Evolutionary conservation across 2,113 vertebrate genomes (phyloP).

Genomic region (Myiozetetes cayanensis): DNA sequence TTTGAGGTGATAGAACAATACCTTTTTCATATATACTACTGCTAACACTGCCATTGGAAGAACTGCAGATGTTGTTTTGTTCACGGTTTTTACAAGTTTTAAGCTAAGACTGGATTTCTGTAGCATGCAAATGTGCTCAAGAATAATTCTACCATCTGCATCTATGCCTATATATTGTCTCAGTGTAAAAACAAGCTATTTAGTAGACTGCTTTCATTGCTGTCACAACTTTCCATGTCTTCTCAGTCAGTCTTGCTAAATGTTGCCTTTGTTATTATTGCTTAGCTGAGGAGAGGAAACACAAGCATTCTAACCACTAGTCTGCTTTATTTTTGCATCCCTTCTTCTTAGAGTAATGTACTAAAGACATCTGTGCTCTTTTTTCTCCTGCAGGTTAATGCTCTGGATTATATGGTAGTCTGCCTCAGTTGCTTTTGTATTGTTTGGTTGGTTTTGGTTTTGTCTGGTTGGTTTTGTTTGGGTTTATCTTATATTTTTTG

Average conservation of each 20-base stretch:
- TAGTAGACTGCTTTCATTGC: background rate
- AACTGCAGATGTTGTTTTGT: background rate
- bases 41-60: background rate
- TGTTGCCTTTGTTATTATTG: background rate
- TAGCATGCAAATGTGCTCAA: background rate
- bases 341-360: background rate
- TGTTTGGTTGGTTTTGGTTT: background rate
- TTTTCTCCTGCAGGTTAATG: background rate
- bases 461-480: background rate
- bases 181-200: background rate
- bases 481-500: background rate
- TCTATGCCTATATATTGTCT: background rate
- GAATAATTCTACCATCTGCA: background rate
- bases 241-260: background rate
- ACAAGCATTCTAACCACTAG: background rate
- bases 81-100: background rate
- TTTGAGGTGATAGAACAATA: background rate
- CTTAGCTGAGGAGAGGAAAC: background rate
- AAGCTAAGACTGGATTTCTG: background rate
- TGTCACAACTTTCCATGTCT: background rate
- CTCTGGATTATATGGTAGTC: background rate
- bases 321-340: background rate
- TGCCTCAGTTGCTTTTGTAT: background rate
- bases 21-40: background rate
- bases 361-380: background rate